Evolutionary conservation across 2,888 invertebrate species (phyloP), one percentile per base, ranked within the genome.

Genomic region (Plagodis pulveraria): DNA sequence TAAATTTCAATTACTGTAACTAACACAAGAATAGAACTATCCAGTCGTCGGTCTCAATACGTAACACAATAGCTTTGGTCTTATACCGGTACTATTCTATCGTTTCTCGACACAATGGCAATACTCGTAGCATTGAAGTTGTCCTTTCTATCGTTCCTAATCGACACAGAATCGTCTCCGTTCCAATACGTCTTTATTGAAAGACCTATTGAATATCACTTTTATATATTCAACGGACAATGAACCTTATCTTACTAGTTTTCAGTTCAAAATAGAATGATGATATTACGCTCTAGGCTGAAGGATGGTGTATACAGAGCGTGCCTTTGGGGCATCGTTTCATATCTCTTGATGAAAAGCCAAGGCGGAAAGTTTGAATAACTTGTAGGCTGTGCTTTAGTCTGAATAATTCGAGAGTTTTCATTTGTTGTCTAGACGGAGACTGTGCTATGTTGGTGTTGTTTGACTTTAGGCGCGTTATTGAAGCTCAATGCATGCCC

Each of bases 131-230:
- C 42, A 55, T 58, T 56, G 53, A 50, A 50, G 61, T 50, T 47
- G 49, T 58, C 48, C 62, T 55, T 50, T 45, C 8, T 46, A 56
- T 56, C 56, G 50, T 58, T 61, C 34, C 58, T 61, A 54, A 55
- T 58, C 50, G 49, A 46, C 44, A 50, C 44, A 54, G 49, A 54
- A 51, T 46, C n/a, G 51, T 47, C 44, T 47, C 40, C 32, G 35
- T 53, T 22, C 49, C 47, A 53, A 57, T 56, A 54, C 41, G 47
- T 49, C 44, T 56, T 42, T 42, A 56, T 50, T 43, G 47, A 12
- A 22, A 49, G 44, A 58, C 32, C 32, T n/a, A 58, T 49, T 44
- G 40, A 53, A 53, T 51, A 45, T 45, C 40, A 10, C 40, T 22
- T 22, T 22, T 22, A 22, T 36, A 6, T 44, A 5, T 40, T 32